These are phyloP conservation scores for Pseudochirops corinnae DNA, from an alignment of 2,797 vertebrate genomes.

Conservation along the genomic window DNA sequence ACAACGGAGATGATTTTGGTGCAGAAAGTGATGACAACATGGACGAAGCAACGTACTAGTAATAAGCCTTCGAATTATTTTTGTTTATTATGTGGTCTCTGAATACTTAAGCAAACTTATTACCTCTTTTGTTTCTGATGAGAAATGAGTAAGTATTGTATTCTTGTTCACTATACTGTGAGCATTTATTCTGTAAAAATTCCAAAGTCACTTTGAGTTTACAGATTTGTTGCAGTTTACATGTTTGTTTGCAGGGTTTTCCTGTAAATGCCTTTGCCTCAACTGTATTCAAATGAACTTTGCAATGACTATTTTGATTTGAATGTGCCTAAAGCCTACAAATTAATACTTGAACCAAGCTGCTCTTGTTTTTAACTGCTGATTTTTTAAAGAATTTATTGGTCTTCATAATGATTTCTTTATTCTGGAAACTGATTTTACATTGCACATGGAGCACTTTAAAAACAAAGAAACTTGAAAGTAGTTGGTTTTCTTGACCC, in stretches of 20 bases:
- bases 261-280: slow-evolving; percentile 12
- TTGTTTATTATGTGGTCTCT: slow-evolving; percentile 26
- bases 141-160: slow-evolving; percentile 51
- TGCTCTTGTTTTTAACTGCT: slow-evolving; percentile 55
- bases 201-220: slow-evolving; percentile 60
- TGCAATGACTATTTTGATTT: slow-evolving; percentile 45
- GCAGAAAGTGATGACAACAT: slow-evolving; percentile 91
- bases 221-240: slow-evolving; percentile 6
- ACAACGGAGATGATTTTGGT: slow-evolving; percentile 92
- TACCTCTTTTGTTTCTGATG: slow-evolving; percentile 60
- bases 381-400: slow-evolving; percentile 47
- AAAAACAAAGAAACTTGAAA: slow-evolving; percentile 76
- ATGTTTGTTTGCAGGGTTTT: slow-evolving; percentile 25
- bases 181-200: slow-evolving; percentile 33
- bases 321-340: slow-evolving; percentile 71
- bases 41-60: slow-evolving; percentile 94
- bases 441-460: slow-evolving; percentile 76
- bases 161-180: slow-evolving; percentile 56
- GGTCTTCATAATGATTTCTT: slow-evolving; percentile 55
- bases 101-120: slow-evolving; percentile 37
- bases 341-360: slow-evolving; percentile 63
- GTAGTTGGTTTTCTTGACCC: slow-evolving; percentile 38
- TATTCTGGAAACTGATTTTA: slow-evolving; percentile 61
- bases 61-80: neutral
- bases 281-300: slow-evolving; percentile 16